Evolutionary conservation across 2,888 invertebrate genomes (phyloP), one percentile per base, ranked within the genome.

Genomic region (Andrena flavipes): DNA sequence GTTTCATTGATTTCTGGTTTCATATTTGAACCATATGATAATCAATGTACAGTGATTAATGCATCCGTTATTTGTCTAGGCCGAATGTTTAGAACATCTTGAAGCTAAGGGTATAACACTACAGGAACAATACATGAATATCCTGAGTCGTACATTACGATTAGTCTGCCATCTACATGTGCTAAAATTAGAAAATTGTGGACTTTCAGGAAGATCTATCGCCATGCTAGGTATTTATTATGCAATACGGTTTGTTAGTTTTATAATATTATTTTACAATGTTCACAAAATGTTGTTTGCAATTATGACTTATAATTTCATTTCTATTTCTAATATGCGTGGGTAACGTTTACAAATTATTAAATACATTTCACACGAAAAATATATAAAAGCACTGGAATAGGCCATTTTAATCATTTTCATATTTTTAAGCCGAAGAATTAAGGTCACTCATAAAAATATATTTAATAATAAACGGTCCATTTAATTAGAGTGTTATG

Each of bases 131-230:
- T 95, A 96, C 90, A 96, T 97, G 94, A 96, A 97, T 8, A 96
- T 96, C 80, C 92, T 98, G 69, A 97, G 97, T 62, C 95, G 96
- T 64, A 96, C 98, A 16, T 94, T 98, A 62, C 95, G 96, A 62
- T 94, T 96, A 91, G 95, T 96, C 29, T 96, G 97, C 82, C 95
- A 96, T 80, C 94, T 98, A 81, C 95, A 96, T 60, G 95, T 96
- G 68, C 95, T 98, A 51, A 97, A 97, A 90, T 94, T 98, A 91
- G 98, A 98, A 93, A 96, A 96, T 87, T 97, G 97, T 81, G 95
- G 95, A 85, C 94, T 98, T 71, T 95, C 96, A 69, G 98, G 98
- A 20, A 95, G 97, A 82, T 95, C 97, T 29, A 94, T 98, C 74
- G 95, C 97, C 78, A 96, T 96, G 88, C 94, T 98, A 76, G 97